Evolutionary conservation across 1,140 invertebrate genomes (phyloP).

Genomic region (Drosophila nigromelanica): DNA sequence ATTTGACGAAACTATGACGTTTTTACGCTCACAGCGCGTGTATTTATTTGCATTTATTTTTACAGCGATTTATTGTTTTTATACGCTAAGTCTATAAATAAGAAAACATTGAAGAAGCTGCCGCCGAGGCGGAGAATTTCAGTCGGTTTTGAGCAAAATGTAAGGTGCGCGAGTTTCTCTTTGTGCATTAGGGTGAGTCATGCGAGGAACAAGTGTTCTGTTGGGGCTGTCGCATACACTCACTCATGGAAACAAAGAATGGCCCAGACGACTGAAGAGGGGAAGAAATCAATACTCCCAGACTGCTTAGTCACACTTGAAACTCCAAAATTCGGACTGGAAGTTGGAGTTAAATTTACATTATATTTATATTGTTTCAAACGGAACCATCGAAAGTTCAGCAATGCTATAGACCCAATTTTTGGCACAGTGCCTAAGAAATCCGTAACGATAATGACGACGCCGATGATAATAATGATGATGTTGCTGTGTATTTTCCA

Average conservation of each 20-base stretch:
- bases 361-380: conserved; percentile 7
- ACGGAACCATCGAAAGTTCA: not conserved
- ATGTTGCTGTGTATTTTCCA: conserved; percentile 50
- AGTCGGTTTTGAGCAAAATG: conserved; percentile 24
- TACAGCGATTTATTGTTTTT: conserved; percentile 59
- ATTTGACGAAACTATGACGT: conserved; percentile 44
- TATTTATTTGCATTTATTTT: conserved; percentile 51
- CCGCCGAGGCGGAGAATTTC: conserved; percentile 37
- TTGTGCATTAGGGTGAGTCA: conserved; percentile 65
- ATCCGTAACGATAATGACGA: conserved; percentile 26
- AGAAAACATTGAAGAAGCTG: conserved; percentile 38
- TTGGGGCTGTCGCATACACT: conserved; percentile 13
- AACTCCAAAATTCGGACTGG: conserved; percentile 27
- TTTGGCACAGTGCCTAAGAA: conserved; percentile 64
- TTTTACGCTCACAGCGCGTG: conserved; percentile 6
- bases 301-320: conserved; percentile 53
- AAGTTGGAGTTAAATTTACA: conserved; percentile 3
- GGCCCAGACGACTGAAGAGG: not conserved
- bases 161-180: conserved; percentile 44
- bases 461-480: conserved; percentile 9
- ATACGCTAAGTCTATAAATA: conserved; percentile 65
- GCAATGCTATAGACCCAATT: conserved; percentile 19
- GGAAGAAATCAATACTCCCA: conserved; percentile 61
- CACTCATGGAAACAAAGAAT: conserved; percentile 20
- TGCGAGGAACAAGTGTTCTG: conserved; percentile 33